Percentiles rank a stretch among this genome's conserved stretches.
Evolutionary conservation across 2,113 vertebrate genomes (phyloP).

Genomic region (Alouatta palliata): DNA sequence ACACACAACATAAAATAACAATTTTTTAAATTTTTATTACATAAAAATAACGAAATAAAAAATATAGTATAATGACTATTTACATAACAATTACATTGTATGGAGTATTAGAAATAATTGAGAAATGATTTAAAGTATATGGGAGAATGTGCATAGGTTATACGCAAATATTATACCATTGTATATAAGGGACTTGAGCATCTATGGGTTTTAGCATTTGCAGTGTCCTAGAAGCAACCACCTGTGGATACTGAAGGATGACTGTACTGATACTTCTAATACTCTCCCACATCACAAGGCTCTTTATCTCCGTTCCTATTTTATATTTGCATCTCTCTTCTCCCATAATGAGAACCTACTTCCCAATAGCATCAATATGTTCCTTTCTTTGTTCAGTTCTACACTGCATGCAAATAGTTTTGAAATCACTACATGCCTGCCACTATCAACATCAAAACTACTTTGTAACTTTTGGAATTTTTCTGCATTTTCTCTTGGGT

Average conservation of each 20-base stretch:
- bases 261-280: background rate
- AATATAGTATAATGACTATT: background rate
- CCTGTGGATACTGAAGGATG: background rate
- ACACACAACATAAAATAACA: background rate
- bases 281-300: background rate
- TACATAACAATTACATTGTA: background rate
- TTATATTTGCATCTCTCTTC: background rate
- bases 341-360: background rate
- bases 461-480: background rate
- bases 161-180: background rate
- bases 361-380: background rate
- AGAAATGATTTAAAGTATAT: background rate
- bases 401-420: background rate
- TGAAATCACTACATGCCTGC: background rate
- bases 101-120: background rate
- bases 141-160: background rate
- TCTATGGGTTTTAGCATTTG: background rate
- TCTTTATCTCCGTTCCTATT: background rate
- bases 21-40: background rate
- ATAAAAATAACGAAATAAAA: background rate
- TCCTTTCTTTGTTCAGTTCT: background rate
- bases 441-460: background rate
- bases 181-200: background rate
- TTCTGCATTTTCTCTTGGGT: background rate
- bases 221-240: background rate